Percentiles rank a stretch among this genome's conserved stretches.
phyloP scores from a whole-genome alignment of 2,113 vertebrate species.

The Cyphomyrus plagiostoma region DNA sequence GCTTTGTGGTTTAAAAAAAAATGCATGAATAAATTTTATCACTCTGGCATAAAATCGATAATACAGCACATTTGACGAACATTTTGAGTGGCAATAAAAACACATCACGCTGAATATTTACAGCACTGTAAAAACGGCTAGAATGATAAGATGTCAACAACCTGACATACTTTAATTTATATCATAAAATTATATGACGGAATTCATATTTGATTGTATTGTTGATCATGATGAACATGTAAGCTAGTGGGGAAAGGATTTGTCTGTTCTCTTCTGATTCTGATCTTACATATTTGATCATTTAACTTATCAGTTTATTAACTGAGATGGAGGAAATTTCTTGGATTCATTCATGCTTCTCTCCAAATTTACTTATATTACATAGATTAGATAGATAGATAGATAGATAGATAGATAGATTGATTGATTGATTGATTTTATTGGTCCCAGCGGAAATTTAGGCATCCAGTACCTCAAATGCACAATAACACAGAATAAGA shows the following conservation, averaged over 20 bases:
- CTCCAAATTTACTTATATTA: not conserved
- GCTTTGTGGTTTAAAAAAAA: not conserved
- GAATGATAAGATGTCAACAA: constrained; percentile 1
- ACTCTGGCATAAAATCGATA: not conserved
- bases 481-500: too few species aligned
- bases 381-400: too few species aligned
- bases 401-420: too few species aligned
- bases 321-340: not conserved
- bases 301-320: not conserved
- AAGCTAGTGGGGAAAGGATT: not conserved
- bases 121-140: not conserved
- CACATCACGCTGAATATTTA: not conserved
- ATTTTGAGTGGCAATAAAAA: not conserved
- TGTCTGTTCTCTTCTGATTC: not conserved
- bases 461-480: too few species aligned
- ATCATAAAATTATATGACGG: not conserved
- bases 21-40: not conserved
- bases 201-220: not conserved
- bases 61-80: not conserved
- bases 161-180: not conserved
- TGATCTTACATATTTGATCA: not conserved
- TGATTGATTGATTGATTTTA: too few species aligned
- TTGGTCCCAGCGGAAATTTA: too few species aligned
- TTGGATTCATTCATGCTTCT: not conserved
- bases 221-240: not conserved